phyloP scores from a whole-genome alignment of 2,797 vertebrate species.

The Fistularia commersonii region DNA sequence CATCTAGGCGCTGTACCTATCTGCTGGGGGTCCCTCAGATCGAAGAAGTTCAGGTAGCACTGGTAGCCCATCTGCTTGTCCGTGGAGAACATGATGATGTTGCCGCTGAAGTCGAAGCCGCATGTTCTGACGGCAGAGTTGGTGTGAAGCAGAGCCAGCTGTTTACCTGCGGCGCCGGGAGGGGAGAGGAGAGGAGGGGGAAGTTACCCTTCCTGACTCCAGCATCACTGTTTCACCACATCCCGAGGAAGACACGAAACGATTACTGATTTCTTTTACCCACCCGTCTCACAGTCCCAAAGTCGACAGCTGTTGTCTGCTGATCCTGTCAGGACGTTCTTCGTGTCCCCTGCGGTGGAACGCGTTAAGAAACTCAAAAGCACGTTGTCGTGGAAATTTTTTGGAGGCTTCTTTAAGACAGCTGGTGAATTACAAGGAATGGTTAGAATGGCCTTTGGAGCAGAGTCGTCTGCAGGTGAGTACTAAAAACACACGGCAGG shows the following conservation, averaged over 20 bases:
- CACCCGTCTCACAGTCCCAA: constrained; percentile 97
- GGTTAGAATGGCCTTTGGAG: too few species aligned
- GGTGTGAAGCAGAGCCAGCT: constrained; percentile 89
- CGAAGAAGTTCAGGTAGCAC: constrained; percentile 94
- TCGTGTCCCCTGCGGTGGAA: constrained; percentile 86
- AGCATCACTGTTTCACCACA: neutral
- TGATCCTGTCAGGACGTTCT: constrained; percentile 92
- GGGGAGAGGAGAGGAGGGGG: neutral
- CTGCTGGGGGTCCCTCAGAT: constrained; percentile 91
- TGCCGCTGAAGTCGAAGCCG: constrained; percentile 96
- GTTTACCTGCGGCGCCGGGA: constrained; percentile 81
- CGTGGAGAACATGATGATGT: constrained; percentile 99
- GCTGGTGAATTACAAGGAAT: too few species aligned
- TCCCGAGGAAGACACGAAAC: neutral
- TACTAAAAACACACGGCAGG: too few species aligned
- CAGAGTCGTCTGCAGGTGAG: too few species aligned
- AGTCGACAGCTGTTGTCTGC: constrained; percentile 97
- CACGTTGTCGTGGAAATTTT: neutral
- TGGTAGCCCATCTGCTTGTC: constrained; percentile 99
- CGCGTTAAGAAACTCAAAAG: constrained; percentile 65
- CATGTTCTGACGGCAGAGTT: constrained; percentile 96
- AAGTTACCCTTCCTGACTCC: neutral
- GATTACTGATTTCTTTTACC: neutral
- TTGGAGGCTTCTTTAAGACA: too few species aligned
- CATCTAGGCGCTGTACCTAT: constrained; percentile 74